Evolutionary conservation across 2,113 vertebrate genomes (phyloP).

Genomic region (Oryctolagus cuniculus): DNA sequence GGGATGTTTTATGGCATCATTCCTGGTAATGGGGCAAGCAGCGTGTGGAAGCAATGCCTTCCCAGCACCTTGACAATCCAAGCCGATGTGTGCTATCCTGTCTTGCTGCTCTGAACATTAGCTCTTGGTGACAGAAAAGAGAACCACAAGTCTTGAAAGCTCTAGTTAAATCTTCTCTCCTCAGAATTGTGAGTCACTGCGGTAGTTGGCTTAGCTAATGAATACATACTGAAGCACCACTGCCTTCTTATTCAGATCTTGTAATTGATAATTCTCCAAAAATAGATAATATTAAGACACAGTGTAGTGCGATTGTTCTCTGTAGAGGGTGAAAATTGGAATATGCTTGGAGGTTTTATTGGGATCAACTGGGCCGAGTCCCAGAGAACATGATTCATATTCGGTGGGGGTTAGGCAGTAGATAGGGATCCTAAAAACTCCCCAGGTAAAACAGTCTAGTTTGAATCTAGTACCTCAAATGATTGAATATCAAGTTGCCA

Average conservation of each 20-base stretch:
- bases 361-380: background rate
- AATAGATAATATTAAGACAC: background rate
- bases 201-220: constrained; percentile 33
- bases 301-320: background rate
- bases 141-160: constrained; percentile 16
- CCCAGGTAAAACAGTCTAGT: constrained; percentile 15
- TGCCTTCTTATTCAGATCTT: constrained; percentile 39
- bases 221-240: constrained; percentile 29
- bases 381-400: background rate
- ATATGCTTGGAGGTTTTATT: constrained; percentile 1
- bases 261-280: constrained; percentile 47
- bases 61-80: background rate
- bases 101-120: constrained; percentile 9
- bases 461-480: background rate
- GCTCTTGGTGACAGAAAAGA: constrained; percentile 52
- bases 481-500: constrained; percentile 34
- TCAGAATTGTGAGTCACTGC: background rate
- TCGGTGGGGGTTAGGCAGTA: background rate
- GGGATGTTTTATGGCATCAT: background rate
- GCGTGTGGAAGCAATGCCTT: background rate
- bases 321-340: background rate
- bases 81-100: background rate
- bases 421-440: constrained; percentile 11
- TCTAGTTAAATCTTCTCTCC: constrained; percentile 33
- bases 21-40: constrained; percentile 2